These are phyloP conservation scores for Lypha dubia DNA, from an alignment of 2,888 invertebrate genomes.

Conservation along the genomic window DNA sequence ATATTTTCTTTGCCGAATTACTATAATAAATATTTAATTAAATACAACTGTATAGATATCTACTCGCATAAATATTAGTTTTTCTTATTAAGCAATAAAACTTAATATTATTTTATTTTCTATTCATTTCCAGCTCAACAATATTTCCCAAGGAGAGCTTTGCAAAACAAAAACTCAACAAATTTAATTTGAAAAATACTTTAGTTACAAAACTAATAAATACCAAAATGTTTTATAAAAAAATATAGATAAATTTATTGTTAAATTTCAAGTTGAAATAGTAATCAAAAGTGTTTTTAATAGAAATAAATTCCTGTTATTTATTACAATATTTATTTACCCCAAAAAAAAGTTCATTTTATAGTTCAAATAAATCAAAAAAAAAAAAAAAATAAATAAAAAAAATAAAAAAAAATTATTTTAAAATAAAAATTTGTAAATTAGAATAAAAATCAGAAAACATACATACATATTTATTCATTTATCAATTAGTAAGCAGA, in stretches of 20 bases:
- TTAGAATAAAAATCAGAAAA: background rate
- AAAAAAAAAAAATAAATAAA: background rate
- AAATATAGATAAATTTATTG: no score
- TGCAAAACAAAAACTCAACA: background rate
- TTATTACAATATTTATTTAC: no score
- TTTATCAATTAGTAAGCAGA: background rate
- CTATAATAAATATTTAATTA: background rate
- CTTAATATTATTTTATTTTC: no score
- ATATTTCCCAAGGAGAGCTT: background rate
- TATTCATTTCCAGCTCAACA: conserved; percentile 35
- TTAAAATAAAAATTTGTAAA: background rate
- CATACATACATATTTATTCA: background rate
- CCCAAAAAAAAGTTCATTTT: background rate
- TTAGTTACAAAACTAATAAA: background rate
- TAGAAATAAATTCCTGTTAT: no score
- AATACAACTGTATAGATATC: no score
- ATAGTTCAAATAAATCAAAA: background rate
- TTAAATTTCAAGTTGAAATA: no score
- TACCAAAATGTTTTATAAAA: background rate
- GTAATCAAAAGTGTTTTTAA: no score
- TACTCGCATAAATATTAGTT: no score
- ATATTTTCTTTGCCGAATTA: no score
- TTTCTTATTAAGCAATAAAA: background rate
- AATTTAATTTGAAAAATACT: background rate
- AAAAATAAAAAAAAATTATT: background rate